These are phyloP conservation scores for Blastobasis lacticolella DNA, from an alignment of 2,888 invertebrate species.

Conservation along the genomic window DNA sequence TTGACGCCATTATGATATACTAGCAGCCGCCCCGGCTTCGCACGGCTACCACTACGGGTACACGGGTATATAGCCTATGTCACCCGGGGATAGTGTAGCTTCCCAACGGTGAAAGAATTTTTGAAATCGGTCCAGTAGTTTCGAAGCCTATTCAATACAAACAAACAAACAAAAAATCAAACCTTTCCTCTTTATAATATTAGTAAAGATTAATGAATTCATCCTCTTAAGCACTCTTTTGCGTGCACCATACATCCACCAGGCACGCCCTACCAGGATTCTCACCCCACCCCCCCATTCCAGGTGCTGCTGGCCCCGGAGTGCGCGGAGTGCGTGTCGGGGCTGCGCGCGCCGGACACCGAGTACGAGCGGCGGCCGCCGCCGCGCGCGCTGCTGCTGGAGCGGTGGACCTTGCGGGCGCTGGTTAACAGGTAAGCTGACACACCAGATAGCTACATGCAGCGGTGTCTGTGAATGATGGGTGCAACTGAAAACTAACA, in stretches of 20 bases:
- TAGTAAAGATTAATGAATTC: neutral
- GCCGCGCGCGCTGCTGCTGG: slow-evolving; percentile 77
- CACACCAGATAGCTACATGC: neutral
- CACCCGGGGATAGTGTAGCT: too few species aligned
- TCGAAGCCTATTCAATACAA: too few species aligned
- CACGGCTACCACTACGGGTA: too few species aligned
- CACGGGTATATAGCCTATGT: too few species aligned
- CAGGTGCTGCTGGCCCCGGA: slow-evolving; percentile 79
- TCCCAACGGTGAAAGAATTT: too few species aligned
- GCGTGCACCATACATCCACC: neutral
- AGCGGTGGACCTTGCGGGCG: slow-evolving; percentile 87
- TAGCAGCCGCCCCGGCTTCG: too few species aligned
- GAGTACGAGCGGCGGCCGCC: slow-evolving; percentile 40
- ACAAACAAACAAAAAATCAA: too few species aligned
- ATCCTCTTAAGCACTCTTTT: neutral
- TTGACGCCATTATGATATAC: too few species aligned
- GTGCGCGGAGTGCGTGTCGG: slow-evolving; percentile 78
- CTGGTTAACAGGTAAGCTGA: slow-evolving; percentile 53
- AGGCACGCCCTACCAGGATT: neutral
- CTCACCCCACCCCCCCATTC: neutral
- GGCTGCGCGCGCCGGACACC: slow-evolving; percentile 34
- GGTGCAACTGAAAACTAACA: too few species aligned
- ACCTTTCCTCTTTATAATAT: too few species aligned
- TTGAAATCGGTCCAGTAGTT: too few species aligned
- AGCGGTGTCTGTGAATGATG: too few species aligned